phyloP scores from a whole-genome alignment of 2,888 invertebrate species.

The Colletes collaris region DNA sequence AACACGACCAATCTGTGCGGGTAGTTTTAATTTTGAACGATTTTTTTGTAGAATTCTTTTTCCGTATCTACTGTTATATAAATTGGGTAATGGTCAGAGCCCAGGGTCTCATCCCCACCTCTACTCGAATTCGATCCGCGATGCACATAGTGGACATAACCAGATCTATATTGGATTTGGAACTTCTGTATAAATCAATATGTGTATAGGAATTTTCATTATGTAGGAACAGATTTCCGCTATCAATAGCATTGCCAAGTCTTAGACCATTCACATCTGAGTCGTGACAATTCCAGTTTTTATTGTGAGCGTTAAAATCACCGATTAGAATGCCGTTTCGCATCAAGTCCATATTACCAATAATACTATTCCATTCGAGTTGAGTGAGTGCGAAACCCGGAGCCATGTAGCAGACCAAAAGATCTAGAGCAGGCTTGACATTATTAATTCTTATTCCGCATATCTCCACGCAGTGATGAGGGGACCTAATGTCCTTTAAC shows the following conservation, averaged over 20 bases:
- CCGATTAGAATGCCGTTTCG: neutral
- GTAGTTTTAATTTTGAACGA: neutral
- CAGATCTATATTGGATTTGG: neutral
- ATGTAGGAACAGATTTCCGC: neutral
- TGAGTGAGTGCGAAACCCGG: slow-evolving; percentile 4
- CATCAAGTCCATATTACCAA: neutral
- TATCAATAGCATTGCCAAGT: neutral
- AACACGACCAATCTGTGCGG: neutral
- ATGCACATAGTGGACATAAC: neutral
- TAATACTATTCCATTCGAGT: neutral
- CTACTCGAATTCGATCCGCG: neutral
- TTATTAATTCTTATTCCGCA: slow-evolving; percentile 6
- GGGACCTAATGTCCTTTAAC: neutral
- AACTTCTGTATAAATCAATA: neutral
- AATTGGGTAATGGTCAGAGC: slow-evolving; percentile 3
- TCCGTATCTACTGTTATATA: neutral
- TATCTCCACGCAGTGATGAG: neutral
- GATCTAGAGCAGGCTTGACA: neutral
- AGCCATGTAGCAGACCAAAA: neutral
- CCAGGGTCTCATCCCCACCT: neutral
- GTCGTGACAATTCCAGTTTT: neutral
- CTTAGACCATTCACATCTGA: neutral
- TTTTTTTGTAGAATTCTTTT: neutral
- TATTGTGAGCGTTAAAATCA: neutral
- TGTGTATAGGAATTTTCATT: neutral